phyloP scores from a whole-genome alignment of 37 sponge, comb jelly and placozoan genomes.

The Crambe crambe region DNA sequence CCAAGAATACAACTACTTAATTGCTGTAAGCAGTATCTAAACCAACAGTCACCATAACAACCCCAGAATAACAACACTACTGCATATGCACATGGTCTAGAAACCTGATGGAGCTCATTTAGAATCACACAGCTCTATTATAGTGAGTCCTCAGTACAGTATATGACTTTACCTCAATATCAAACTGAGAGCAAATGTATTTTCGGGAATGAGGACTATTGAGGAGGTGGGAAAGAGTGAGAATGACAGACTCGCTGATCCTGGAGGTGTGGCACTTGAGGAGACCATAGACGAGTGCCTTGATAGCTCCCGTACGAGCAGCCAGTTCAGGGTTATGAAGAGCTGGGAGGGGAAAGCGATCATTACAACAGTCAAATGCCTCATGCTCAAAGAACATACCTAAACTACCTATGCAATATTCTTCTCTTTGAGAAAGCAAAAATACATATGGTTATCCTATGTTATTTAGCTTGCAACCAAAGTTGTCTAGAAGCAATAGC shows the following conservation, averaged over 20 bases:
- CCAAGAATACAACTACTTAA: too few species aligned
- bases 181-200: conserved; percentile 60
- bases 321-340: conserved; percentile 45
- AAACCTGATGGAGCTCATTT: too few species aligned
- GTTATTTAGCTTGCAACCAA: too few species aligned
- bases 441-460: too few species aligned
- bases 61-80: background rate
- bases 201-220: conserved; percentile 52
- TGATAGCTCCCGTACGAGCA: conserved; percentile 23
- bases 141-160: background rate
- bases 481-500: too few species aligned
- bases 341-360: conserved; percentile 26
- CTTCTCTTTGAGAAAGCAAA: too few species aligned
- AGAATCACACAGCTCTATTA: background rate
- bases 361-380: too few species aligned
- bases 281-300: conserved; percentile 46
- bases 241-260: conserved; percentile 59
- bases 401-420: too few species aligned
- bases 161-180: conserved; percentile 54
- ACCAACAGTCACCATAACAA: too few species aligned
- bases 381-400: too few species aligned
- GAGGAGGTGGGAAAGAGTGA: conserved; percentile 56
- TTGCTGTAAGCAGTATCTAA: too few species aligned
- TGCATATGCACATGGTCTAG: background rate
- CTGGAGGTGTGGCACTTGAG: conserved; percentile 51